Base-by-base conservation (phyloP, 2,113 vertebrate species). In the Rhea pennata region DNA sequence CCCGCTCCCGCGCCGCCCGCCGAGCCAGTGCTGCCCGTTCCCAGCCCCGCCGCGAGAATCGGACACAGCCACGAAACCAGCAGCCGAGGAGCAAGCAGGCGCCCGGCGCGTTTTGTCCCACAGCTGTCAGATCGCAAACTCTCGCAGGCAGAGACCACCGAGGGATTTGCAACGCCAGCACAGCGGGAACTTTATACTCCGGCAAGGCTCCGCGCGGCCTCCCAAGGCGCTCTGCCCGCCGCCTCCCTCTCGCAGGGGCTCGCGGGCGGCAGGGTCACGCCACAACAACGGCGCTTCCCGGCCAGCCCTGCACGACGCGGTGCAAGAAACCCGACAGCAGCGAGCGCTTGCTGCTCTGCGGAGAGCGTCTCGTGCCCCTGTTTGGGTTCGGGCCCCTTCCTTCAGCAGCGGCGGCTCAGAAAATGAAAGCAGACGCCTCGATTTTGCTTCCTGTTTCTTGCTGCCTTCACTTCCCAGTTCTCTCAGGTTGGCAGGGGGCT, bases 271-370 rank as follows among this genome's bases (percentile, higher is more conserved):
- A 54, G 6, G 9, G 54, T 54, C 9, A 10, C 78, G 62, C 27
- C 23, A 0, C 0, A 6, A 17, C 39, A 48, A 51, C 53, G 42
- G 67, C 0, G 3, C 36, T 70, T 64, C 77, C 53, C 3, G n/a
- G 36, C 73, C 67, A 3, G n/a, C 56, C 53, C 48, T 12, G 66
- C 70, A 21, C 22, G 66, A 0, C 19, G 59, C 5, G 1, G 1
- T 5, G 7, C 5, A 39, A 7, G 1, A 15, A 19, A 29, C 1
- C 29, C 22, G 20, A n/a, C 21, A 15, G 12, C 31, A 1, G 10
- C 22, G 9, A 17, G 69, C 2, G 10, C 51, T 1, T 1, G 8
- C 77, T 23, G 82, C 71, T 54, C 69, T 5, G 64, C 2, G 1
- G n/a, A 1, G 9, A 84, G 71, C 48, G 36, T 46, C 84, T 48